phyloP scores from a whole-genome alignment of 2,113 vertebrate species.

The Addax nasomaculatus region DNA sequence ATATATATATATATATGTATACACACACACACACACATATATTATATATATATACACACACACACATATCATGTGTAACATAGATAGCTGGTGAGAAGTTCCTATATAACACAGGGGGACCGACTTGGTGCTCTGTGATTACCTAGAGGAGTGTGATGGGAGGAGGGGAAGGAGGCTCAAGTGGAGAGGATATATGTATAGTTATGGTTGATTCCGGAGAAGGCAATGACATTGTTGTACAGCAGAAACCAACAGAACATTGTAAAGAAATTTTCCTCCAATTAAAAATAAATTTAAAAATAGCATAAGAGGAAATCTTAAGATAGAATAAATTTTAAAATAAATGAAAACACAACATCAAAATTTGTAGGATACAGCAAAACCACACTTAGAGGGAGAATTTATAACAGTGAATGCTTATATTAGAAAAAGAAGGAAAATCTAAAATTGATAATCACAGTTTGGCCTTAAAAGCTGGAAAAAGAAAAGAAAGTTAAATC shows the following conservation, averaged over 20 bases:
- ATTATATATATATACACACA: not conserved
- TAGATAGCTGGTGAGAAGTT: not conserved
- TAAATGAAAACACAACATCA: not conserved
- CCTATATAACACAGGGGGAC: not conserved
- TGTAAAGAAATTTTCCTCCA: not conserved
- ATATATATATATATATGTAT: fast-evolving
- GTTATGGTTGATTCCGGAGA: not conserved
- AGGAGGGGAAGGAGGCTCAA: not conserved
- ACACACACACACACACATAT: fast-evolving
- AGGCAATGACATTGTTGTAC: not conserved
- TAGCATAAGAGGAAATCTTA: not conserved
- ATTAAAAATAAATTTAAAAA: not conserved
- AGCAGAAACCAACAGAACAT: not conserved
- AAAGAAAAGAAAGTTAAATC: not conserved
- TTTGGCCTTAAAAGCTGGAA: not conserved
- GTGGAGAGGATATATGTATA: not conserved
- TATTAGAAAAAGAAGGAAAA: not conserved
- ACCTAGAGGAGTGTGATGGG: not conserved
- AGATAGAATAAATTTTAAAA: not conserved
- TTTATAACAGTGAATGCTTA: not conserved
- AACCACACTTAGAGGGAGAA: not conserved
- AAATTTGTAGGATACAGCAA: not conserved
- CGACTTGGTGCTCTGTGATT: not conserved
- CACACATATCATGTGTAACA: not conserved
- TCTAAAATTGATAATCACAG: not conserved